phyloP scores from a whole-genome alignment of 2,113 vertebrate genomes.

The Hippoglossus stenolepis region DNA sequence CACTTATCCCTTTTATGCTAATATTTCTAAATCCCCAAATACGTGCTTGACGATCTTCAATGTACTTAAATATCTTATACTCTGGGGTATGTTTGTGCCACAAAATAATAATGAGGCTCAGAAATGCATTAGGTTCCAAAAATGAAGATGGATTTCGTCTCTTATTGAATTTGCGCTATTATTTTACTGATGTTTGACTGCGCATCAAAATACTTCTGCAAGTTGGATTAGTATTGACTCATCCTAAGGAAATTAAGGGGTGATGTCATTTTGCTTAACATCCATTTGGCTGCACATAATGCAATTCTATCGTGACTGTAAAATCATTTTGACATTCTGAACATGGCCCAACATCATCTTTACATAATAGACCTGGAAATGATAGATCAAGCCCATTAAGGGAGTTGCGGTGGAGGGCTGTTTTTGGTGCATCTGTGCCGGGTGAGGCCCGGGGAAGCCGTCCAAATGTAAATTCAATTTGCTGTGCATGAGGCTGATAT shows the following conservation, averaged over 20 bases:
- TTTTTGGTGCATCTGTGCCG: conserved; percentile 71
- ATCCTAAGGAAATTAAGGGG: conserved; percentile 71
- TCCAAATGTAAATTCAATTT: conserved; percentile 85
- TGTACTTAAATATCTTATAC: background rate
- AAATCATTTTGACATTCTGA: conserved; percentile 72
- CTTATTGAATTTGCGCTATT: conserved; percentile 61
- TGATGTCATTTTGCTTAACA: conserved; percentile 72
- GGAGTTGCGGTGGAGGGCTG: conserved; percentile 57
- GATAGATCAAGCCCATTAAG: conserved; percentile 76
- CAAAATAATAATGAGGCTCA: background rate
- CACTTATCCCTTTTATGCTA: conserved; percentile 20
- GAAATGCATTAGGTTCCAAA: conserved; percentile 33
- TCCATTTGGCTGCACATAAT: conserved; percentile 77
- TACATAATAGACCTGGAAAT: conserved; percentile 76
- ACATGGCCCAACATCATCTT: conserved; percentile 69
- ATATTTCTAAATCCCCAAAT: conserved; percentile 29
- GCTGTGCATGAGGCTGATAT: conserved; percentile 80
- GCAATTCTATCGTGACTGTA: conserved; percentile 66
- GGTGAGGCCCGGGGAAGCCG: conserved; percentile 71
- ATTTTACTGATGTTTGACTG: conserved; percentile 52
- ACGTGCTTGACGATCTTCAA: conserved; percentile 1
- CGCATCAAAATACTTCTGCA: conserved; percentile 56
- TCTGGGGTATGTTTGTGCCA: background rate
- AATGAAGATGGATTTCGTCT: conserved; percentile 46
- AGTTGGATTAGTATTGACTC: conserved; percentile 75